Conservation (phyloP, 1,140 invertebrate species). For the Portunus trituberculatus region DNA sequence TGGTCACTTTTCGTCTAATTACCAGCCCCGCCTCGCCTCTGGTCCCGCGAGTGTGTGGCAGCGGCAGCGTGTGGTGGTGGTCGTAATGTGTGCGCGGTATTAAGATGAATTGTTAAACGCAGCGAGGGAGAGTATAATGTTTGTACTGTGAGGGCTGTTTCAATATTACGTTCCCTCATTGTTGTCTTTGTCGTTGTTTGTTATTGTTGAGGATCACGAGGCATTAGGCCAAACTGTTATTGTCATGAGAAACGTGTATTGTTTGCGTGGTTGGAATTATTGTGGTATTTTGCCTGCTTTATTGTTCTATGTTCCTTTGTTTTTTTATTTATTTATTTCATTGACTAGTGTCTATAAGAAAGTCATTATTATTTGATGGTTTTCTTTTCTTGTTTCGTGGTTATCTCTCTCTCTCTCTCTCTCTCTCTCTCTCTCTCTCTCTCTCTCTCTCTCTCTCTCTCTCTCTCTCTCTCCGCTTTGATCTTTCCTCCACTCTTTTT, state of each 20-base stretch:
- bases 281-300: not conserved
- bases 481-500: not conserved
- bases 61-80: not conserved
- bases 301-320: not conserved
- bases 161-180: no score
- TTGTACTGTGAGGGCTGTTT: no score
- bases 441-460: no score
- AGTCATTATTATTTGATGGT: not conserved
- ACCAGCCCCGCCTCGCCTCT: not conserved
- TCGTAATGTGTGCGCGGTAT: no score
- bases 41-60: not conserved
- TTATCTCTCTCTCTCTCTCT: conserved; percentile 27
- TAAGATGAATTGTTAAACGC: no score
- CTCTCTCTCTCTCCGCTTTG: no score
- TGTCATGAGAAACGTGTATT: not conserved
- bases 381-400: not conserved
- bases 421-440: not conserved
- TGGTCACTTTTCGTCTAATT: not conserved
- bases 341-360: not conserved
- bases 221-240: not conserved
- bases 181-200: no score
- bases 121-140: no score
- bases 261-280: not conserved
- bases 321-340: not conserved
- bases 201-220: no score